Conservation (phyloP, 2,113 vertebrate species). For the Hucho hucho region DNA sequence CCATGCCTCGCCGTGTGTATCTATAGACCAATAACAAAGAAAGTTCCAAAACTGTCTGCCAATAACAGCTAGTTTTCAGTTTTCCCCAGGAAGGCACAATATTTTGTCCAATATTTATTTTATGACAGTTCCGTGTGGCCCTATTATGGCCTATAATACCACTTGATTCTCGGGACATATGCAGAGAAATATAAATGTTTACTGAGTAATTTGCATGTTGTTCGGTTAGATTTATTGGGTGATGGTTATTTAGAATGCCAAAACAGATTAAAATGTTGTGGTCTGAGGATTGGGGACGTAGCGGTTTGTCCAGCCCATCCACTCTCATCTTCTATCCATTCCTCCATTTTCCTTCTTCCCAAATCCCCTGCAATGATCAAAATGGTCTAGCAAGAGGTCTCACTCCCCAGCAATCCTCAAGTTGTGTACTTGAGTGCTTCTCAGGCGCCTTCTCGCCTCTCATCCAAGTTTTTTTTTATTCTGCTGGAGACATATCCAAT, state of each 20-base stretch:
- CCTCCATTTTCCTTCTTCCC: not conserved
- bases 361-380: not conserved
- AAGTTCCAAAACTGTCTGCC: too few relatives aligned
- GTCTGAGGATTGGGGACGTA: not conserved
- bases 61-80: too few relatives aligned
- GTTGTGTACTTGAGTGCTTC: not conserved
- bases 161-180: not conserved
- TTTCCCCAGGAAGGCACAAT: too few relatives aligned
- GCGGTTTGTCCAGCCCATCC: not conserved
- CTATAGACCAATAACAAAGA: too few relatives aligned
- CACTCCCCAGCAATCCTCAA: not conserved
- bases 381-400: not conserved
- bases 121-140: too few relatives aligned
- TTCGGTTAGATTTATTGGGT: conserved; percentile 7
- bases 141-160: not conserved
- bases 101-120: too few relatives aligned
- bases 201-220: not conserved
- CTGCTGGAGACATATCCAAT: not conserved
- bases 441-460: not conserved
- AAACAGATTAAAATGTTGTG: conserved; percentile 2
- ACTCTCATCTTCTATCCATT: not conserved
- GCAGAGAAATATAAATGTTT: not conserved
- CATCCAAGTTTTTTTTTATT: not conserved
- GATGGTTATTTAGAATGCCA: not conserved
- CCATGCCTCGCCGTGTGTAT: too few relatives aligned